phyloP scores from a whole-genome alignment of 1,140 invertebrate genomes.

The Leptestheria dahalacensis region DNA sequence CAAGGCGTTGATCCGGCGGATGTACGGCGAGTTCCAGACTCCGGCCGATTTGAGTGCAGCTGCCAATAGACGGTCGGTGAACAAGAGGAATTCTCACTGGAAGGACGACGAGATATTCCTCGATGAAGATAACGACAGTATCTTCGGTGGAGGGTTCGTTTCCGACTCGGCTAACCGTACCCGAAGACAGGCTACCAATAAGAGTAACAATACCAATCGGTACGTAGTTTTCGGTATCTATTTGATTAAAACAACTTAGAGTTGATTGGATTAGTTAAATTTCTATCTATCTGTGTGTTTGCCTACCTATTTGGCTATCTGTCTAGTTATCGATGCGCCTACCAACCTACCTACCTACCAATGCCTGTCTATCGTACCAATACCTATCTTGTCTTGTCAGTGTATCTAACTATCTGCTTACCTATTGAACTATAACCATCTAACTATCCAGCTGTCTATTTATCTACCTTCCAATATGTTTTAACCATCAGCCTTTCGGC shows the following conservation, averaged over 20 bases:
- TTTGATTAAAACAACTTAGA: too few relatives aligned
- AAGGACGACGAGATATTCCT: conserved; percentile 6
- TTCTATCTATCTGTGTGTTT: too few relatives aligned
- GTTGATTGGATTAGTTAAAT: too few relatives aligned
- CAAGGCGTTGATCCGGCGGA: conserved; percentile 76
- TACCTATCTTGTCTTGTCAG: too few relatives aligned
- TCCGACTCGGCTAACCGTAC: conserved; percentile 4
- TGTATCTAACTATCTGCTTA: too few relatives aligned
- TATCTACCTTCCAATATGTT: too few relatives aligned
- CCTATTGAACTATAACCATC: too few relatives aligned
- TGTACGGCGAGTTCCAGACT: conserved; percentile 75
- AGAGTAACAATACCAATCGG: neutral
- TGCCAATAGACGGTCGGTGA: conserved; percentile 6
- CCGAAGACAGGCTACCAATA: conserved; percentile 7
- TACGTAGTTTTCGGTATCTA: neutral
- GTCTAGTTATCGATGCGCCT: too few relatives aligned
- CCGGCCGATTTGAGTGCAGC: conserved; percentile 21
- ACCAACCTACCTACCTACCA: too few relatives aligned
- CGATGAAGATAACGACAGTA: conserved; percentile 6
- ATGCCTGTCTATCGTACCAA: too few relatives aligned
- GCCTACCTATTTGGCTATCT: neutral
- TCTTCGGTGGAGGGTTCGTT: conserved; percentile 8
- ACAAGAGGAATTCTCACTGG: conserved; percentile 3
- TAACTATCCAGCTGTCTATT: too few relatives aligned
- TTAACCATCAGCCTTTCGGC: too few relatives aligned